Base-by-base conservation (phyloP, 2,797 vertebrate species). In the Helarctos malayanus region DNA sequence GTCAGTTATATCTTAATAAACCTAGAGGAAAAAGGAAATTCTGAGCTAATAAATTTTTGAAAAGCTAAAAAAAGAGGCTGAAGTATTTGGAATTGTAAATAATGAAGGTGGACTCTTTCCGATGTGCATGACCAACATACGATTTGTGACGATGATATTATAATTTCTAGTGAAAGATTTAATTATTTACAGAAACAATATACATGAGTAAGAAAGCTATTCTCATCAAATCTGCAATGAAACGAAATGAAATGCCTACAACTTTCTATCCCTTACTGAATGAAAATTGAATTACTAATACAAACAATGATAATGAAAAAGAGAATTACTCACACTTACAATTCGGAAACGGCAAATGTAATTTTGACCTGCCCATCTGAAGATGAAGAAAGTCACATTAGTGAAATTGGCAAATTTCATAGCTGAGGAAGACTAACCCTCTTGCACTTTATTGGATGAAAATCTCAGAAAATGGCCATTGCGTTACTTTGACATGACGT, bases 241-340 rank as follows among this genome's bases (percentile, higher is more conserved):
- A 61, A 38, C 84, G 32, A 88, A 79, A 73, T 35, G 47, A 88
- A 49, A 78, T 59, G 3, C 61, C 29, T 85, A 32, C n/a, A 56
- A 38, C n/a, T 85, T 35, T 25, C 71, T 49, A 52, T 10, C 9
- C n/a, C 78, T 94, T 59, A 54, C 29, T 84, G 35, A 85, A 73
- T 65, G 38, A 78, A 49, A 88, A 89, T 54, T 57, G 82, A 71
- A 84, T 85, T 81, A 71, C 8, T 59, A 79, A 65, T 65, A 84
- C 38, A 97, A 93, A 49, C 57, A 85, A 63, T 29, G 68, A 96
- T 23, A 81, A 85, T 61, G 32, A 91, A 87, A 81, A 49, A 47
- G 9, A 61, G 6, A 78, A 88, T 59, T 82, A 78, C n/a, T 89
- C 15, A 68, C 91, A 91, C 18, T 57, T 94, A 87, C 3, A 29